A percentile compares a stretch with the other conserved stretches of the same genome.
Conservation (phyloP, 2,888 invertebrate genomes). For the Oasisia sp. region DNA sequence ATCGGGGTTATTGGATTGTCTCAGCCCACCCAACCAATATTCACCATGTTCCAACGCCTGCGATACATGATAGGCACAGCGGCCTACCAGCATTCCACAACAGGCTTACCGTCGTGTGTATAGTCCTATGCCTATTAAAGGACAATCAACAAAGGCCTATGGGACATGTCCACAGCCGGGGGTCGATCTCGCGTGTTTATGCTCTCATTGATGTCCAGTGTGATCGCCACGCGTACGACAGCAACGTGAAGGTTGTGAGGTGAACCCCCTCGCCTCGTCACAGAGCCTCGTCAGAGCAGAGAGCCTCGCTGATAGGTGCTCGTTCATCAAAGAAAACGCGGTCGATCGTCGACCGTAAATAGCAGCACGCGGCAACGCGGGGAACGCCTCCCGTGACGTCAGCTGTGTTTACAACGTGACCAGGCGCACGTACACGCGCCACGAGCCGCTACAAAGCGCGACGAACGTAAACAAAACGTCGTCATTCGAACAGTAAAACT, state of each 20-base stretch:
- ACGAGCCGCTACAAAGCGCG: background rate
- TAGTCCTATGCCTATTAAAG: too few relatives aligned
- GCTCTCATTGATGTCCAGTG: background rate
- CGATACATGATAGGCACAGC: too few relatives aligned
- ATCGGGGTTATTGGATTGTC: too few relatives aligned
- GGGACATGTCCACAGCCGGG: background rate
- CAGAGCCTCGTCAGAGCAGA: background rate
- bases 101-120: too few relatives aligned
- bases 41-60: too few relatives aligned
- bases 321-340: background rate
- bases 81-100: too few relatives aligned
- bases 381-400: constrained; percentile 4
- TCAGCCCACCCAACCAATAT: too few relatives aligned
- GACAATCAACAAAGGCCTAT: too few relatives aligned
- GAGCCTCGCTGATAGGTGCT: background rate
- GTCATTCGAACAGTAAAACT: background rate
- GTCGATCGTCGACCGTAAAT: constrained; percentile 17
- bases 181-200: background rate
- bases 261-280: background rate
- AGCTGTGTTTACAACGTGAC: background rate
- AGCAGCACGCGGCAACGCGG: background rate
- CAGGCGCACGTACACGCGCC: background rate
- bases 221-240: background rate
- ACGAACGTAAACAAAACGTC: constrained; percentile 13
- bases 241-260: background rate